Percentiles rank a stretch among this genome's conserved stretches.
phyloP scores from a whole-genome alignment of 1,140 invertebrate genomes.

The Portunus trituberculatus region DNA sequence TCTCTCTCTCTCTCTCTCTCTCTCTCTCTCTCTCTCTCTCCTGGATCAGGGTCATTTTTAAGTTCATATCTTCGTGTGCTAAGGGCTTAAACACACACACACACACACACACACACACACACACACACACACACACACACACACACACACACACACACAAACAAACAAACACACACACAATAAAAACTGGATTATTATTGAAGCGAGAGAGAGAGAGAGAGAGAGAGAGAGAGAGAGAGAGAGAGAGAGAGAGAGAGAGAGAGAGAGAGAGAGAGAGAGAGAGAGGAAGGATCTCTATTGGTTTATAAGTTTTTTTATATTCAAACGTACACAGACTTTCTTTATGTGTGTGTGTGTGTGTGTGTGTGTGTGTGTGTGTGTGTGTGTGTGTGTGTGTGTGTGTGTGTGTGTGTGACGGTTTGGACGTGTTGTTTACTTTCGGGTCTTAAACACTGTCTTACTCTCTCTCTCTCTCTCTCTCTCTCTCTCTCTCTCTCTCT shows the following conservation, averaged over 20 bases:
- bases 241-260: neutral
- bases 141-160: slow-evolving; percentile 4
- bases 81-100: no score
- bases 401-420: slow-evolving; percentile 31
- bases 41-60: no score
- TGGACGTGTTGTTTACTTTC: neutral
- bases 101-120: neutral
- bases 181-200: no score
- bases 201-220: no score
- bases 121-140: slow-evolving; percentile 20
- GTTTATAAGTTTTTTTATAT: neutral
- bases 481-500: slow-evolving; percentile 29
- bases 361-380: neutral
- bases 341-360: neutral
- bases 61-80: no score
- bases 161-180: neutral
- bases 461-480: slow-evolving; percentile 29
- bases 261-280: neutral
- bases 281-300: neutral
- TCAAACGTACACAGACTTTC: neutral
- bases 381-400: slow-evolving; percentile 22
- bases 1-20: slow-evolving; percentile 41
- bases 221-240: neutral
- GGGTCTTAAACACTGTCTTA: no score
- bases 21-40: slow-evolving; percentile 36